Evolutionary conservation across 2,113 vertebrate genomes (phyloP).

Genomic region (Thamnaconus septentrionalis): DNA sequence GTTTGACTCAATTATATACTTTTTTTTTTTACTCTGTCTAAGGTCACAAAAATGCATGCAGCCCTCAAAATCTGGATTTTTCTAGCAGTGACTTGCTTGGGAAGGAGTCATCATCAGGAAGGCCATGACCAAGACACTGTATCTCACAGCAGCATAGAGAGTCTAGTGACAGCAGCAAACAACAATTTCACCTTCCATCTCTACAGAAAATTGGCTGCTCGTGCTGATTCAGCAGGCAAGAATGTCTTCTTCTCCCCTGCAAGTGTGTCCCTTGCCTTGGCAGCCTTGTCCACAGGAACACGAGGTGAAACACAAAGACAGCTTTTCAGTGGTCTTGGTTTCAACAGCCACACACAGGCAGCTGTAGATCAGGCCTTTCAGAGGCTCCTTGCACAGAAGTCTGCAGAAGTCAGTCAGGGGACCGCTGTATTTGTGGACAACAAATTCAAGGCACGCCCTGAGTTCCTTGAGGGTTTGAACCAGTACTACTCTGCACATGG

Average conservation of each 20-base stretch:
- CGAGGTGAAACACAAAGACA: constrained; percentile 68
- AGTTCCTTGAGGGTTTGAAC: constrained; percentile 63
- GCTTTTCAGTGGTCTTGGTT: constrained; percentile 69
- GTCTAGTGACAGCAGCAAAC: constrained; percentile 60
- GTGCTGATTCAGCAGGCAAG: constrained; percentile 41
- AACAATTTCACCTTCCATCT: constrained; percentile 72
- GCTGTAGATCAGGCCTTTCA: constrained; percentile 49
- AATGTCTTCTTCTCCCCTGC: constrained; percentile 84
- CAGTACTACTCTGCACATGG: constrained; percentile 59
- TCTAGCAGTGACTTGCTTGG: too few species aligned
- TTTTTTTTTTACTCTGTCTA: too few species aligned
- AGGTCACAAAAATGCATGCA: too few species aligned
- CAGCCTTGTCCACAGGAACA: constrained; percentile 73
- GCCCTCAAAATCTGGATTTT: too few species aligned
- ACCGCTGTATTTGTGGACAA: constrained; percentile 64
- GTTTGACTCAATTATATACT: too few species aligned
- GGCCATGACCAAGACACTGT: too few species aligned
- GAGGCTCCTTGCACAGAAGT: constrained; percentile 21
- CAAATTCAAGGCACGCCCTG: constrained; percentile 13
- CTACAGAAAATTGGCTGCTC: constrained; percentile 68
- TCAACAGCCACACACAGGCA: constrained; percentile 24
- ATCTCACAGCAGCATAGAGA: too few species aligned
- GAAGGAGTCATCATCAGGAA: too few species aligned
- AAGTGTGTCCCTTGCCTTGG: constrained; percentile 76
- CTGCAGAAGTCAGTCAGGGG: constrained; percentile 36